A percentile compares a stretch with the other conserved stretches of the same genome.
These are phyloP conservation scores for Monomorium pharaonis DNA, from an alignment of 1,140 invertebrate species.

Conservation along the genomic window DNA sequence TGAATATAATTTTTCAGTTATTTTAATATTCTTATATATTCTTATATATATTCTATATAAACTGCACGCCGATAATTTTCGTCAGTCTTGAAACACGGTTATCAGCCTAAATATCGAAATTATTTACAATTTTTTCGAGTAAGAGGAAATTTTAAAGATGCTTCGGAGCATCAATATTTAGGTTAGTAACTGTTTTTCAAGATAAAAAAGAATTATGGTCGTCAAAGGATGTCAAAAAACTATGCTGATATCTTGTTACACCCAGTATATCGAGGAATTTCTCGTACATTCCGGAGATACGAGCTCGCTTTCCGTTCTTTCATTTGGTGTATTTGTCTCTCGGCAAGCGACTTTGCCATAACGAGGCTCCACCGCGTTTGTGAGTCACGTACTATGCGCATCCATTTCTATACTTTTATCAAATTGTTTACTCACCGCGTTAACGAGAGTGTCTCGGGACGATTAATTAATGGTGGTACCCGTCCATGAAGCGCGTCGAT, in stretches of 20 bases:
- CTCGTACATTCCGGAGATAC: background rate
- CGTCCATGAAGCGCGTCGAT: background rate
- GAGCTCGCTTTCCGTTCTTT: slow-evolving; percentile 18
- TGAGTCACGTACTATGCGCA: background rate
- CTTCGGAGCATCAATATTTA: too few species aligned
- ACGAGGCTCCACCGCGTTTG: background rate
- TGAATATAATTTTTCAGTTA: too few species aligned
- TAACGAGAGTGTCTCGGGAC: slow-evolving; percentile 10
- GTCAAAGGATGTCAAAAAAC: background rate
- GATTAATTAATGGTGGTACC: slow-evolving; percentile 20
- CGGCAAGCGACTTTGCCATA: background rate
- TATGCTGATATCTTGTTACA: background rate
- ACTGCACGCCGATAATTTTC: too few species aligned
- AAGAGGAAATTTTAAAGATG: too few species aligned
- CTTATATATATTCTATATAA: too few species aligned
- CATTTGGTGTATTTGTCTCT: slow-evolving; percentile 37
- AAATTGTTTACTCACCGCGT: slow-evolving; percentile 21
- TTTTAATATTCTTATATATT: too few species aligned
- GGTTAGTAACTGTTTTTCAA: too few species aligned
- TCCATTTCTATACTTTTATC: slow-evolving; percentile 37
- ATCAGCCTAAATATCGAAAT: too few species aligned
- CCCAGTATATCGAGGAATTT: background rate
- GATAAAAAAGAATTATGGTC: too few species aligned
- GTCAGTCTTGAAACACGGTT: too few species aligned
- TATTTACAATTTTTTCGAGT: too few species aligned